phyloP scores from a whole-genome alignment of 30 jellyfish, hydroid and myxozoan species.

The Chrysaora quinquecirrha region DNA sequence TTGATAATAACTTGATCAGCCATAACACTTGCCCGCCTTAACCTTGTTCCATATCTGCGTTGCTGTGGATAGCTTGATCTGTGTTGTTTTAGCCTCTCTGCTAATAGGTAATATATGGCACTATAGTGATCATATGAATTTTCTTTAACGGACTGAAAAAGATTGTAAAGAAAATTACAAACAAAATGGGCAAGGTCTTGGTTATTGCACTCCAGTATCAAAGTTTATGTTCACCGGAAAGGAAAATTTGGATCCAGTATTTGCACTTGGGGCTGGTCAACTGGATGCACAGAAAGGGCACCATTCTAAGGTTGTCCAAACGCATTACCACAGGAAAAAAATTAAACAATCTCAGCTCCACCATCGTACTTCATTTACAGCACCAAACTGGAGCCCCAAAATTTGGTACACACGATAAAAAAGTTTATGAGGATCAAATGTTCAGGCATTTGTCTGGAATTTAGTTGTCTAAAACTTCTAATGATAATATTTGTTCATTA shows the following conservation, averaged over 20 bases:
- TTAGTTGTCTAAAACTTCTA: too few relatives aligned
- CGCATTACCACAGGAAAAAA: neutral
- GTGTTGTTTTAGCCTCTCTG: constrained; percentile 92
- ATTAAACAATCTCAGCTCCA: too few relatives aligned
- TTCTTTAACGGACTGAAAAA: constrained; percentile 78
- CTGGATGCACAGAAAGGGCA: neutral
- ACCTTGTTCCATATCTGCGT: constrained; percentile 79
- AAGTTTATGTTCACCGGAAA: too few relatives aligned
- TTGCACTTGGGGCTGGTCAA: neutral
- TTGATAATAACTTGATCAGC: constrained; percentile 93
- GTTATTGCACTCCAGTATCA: too few relatives aligned
- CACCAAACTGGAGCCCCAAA: too few relatives aligned
- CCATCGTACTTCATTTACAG: too few relatives aligned
- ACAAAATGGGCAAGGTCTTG: neutral
- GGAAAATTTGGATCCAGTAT: too few relatives aligned
- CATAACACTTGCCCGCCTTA: constrained; percentile 90
- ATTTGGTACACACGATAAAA: too few relatives aligned
- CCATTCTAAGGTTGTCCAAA: neutral
- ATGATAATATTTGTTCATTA: too few relatives aligned
- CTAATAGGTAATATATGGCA: constrained; percentile 89
- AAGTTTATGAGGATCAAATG: too few relatives aligned
- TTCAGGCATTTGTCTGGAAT: too few relatives aligned
- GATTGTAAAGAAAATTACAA: neutral
- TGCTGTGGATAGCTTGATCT: constrained; percentile 96
- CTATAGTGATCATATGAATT: constrained; percentile 91